These are phyloP conservation scores for Drosophila picticornis DNA, from an alignment of 2,888 invertebrate species.

Conservation along the genomic window DNA sequence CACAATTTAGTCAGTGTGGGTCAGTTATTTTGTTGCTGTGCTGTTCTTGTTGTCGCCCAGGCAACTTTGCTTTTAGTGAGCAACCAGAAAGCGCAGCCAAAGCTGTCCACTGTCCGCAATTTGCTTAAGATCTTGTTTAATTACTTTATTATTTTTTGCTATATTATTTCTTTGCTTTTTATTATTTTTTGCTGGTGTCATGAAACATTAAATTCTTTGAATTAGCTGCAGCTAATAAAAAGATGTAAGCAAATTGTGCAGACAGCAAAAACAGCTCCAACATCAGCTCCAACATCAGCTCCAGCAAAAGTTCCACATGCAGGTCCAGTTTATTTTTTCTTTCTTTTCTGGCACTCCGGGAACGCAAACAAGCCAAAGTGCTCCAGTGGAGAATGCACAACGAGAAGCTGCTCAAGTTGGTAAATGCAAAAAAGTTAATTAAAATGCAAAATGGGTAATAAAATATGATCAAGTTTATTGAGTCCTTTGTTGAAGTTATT, in stretches of 20 bases:
- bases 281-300: not conserved
- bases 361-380: conserved; percentile 7
- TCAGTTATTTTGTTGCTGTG: conserved; percentile 33
- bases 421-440: not conserved
- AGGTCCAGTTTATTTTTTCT: conserved; percentile 20
- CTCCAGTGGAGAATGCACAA: not conserved
- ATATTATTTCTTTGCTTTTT: no score
- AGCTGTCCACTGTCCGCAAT: conserved; percentile 18
- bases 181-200: conserved; percentile 16
- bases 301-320: conserved; percentile 27
- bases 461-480: not conserved
- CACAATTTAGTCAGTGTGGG: conserved; percentile 44
- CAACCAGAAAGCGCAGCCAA: conserved; percentile 46
- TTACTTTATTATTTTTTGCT: not conserved
- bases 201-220: conserved; percentile 63
- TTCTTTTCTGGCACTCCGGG: not conserved
- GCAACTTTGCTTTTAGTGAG: conserved; percentile 59
- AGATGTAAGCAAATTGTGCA: conserved; percentile 3
- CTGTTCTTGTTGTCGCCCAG: conserved; percentile 22
- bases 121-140: conserved; percentile 22
- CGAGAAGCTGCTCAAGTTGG: not conserved
- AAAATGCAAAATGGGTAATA: not conserved
- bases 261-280: conserved; percentile 2
- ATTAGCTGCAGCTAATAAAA: conserved; percentile 29
- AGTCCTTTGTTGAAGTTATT: not conserved